phyloP scores from a whole-genome alignment of 35 echinoderm and acorn worm species.

The Holothuria glaberrima region DNA sequence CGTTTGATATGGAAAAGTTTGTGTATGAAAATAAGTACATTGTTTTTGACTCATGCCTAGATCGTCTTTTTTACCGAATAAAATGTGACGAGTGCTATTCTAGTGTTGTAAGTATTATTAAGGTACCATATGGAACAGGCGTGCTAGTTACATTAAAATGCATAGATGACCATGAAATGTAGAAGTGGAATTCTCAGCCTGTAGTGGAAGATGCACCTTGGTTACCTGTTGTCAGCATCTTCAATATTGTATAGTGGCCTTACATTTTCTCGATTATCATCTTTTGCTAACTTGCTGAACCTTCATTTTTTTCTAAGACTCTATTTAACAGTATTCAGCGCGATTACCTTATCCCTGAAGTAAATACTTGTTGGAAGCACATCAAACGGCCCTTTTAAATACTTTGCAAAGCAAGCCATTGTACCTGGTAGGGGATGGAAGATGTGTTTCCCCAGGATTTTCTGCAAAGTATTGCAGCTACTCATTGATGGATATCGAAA shows the following conservation, averaged over 20 bases:
- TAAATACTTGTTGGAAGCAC: constrained; percentile 27
- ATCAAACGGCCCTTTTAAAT: neutral
- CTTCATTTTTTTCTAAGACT: constrained; percentile 6
- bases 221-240: constrained; percentile 47
- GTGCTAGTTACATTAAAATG: neutral
- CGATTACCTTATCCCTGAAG: constrained; percentile 21
- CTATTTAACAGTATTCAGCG: constrained; percentile 42
- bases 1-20: neutral
- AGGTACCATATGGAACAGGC: neutral
- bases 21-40: neutral
- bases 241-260: constrained; percentile 50
- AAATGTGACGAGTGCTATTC: neutral
- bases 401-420: neutral
- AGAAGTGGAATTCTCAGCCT: constrained; percentile 10
- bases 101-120: neutral
- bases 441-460: constrained; percentile 34
- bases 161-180: neutral
- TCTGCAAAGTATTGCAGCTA: constrained; percentile 62
- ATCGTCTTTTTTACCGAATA: neutral
- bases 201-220: neutral
- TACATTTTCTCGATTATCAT: constrained; percentile 14
- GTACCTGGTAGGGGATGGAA: constrained; percentile 20
- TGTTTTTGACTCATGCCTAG: neutral
- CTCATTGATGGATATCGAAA: constrained; percentile 17
- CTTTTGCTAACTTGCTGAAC: constrained; percentile 42